These are phyloP conservation scores for Amazona guildingii DNA, from an alignment of 2,113 vertebrate genomes.

Conservation along the genomic window DNA sequence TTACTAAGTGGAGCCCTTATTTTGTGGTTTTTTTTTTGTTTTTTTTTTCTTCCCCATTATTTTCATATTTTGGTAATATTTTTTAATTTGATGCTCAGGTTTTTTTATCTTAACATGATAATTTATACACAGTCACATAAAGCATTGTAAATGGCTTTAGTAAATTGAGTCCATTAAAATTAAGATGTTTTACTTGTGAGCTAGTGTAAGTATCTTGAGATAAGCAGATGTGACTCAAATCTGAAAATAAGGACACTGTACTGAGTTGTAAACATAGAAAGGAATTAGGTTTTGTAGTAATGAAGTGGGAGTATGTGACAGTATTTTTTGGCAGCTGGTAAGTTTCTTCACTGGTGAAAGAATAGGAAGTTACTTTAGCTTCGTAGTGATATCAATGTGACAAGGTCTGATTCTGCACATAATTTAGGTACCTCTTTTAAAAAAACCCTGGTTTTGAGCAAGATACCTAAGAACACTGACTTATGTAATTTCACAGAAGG, in stretches of 20 bases:
- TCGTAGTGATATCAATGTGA: background rate
- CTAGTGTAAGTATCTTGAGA: background rate
- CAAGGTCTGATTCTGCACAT: background rate
- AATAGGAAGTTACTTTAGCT: background rate
- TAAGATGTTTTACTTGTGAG: background rate
- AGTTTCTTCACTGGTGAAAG: background rate
- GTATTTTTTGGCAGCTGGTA: background rate
- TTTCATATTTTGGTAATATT: background rate
- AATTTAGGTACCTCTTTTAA: background rate
- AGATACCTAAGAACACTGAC: background rate
- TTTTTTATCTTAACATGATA: background rate
- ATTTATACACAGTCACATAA: background rate
- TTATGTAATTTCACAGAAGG: background rate
- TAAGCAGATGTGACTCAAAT: background rate
- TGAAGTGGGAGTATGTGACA: background rate
- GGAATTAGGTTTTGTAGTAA: background rate
- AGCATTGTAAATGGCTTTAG: background rate
- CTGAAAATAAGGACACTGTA: background rate
- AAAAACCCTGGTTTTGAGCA: background rate
- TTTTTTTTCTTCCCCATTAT: background rate
- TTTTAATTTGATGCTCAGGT: background rate
- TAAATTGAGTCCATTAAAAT: background rate
- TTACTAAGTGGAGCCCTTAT: background rate
- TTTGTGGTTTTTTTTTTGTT: background rate
- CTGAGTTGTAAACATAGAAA: background rate